Evolutionary conservation across 1,140 invertebrate species (phyloP).

Genomic region (Apis florea): DNA sequence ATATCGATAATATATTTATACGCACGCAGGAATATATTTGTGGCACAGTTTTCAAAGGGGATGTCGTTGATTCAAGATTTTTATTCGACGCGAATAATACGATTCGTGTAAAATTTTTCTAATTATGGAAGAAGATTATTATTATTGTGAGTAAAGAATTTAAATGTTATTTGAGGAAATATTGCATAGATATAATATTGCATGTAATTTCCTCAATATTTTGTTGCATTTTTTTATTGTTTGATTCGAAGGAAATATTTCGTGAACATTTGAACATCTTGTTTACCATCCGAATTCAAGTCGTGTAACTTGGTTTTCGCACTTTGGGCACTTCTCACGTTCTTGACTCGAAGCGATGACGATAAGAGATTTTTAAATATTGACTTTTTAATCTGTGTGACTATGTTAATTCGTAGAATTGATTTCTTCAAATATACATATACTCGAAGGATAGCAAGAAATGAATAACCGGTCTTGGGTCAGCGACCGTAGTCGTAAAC

Average conservation of each 20-base stretch:
- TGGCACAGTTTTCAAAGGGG: background rate
- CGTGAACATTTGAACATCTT: too few relatives aligned
- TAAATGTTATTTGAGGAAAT: too few relatives aligned
- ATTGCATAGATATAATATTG: too few relatives aligned
- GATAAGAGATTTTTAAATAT: background rate
- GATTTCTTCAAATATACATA: background rate
- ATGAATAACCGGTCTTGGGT: background rate
- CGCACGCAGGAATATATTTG: background rate
- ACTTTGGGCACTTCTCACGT: background rate
- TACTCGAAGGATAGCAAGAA: background rate
- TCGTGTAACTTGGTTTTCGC: too few relatives aligned
- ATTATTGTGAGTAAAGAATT: too few relatives aligned
- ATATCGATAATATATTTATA: slow-evolving; percentile 28
- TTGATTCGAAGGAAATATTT: too few relatives aligned
- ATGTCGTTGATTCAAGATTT: background rate
- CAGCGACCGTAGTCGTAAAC: slow-evolving; percentile 1
- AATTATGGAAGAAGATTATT: too few relatives aligned
- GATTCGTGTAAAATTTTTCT: too few relatives aligned
- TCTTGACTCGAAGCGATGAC: background rate
- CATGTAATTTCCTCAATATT: too few relatives aligned
- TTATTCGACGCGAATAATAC: too few relatives aligned
- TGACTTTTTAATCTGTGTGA: background rate
- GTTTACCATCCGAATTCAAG: background rate
- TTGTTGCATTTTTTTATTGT: too few relatives aligned
- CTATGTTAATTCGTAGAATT: background rate